Evolutionary conservation across 37 sponge, comb jelly and placozoan species (phyloP).

Genomic region (Theonella swinhoei): DNA sequence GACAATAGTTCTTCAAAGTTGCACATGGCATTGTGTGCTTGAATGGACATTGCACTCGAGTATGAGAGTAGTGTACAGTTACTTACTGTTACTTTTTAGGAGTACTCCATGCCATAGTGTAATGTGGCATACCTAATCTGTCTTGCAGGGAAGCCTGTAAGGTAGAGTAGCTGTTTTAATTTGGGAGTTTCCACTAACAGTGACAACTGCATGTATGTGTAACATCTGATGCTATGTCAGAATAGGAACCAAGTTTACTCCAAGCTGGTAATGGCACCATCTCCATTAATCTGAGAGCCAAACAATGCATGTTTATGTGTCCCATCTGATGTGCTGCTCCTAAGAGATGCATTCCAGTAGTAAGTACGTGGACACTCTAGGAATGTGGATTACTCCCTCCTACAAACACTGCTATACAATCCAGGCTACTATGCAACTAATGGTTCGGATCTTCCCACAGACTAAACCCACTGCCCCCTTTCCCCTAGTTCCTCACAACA

Average conservation of each 20-base stretch:
- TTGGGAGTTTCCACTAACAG: not conserved
- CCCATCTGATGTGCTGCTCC: too few relatives aligned
- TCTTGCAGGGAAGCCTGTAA: not conserved
- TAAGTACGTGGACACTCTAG: not conserved
- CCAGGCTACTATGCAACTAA: not conserved
- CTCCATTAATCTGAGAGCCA: not conserved
- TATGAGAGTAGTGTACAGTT: too few relatives aligned
- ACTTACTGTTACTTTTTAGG: too few relatives aligned
- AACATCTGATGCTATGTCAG: too few relatives aligned
- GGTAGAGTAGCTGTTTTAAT: not conserved
- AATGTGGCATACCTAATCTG: too few relatives aligned
- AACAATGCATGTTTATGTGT: not conserved
- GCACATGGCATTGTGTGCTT: too few relatives aligned
- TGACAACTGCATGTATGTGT: not conserved
- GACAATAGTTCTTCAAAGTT: too few relatives aligned
- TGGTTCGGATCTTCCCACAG: not conserved
- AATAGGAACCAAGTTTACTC: not conserved
- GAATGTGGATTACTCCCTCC: not conserved
- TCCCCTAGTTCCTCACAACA: not conserved
- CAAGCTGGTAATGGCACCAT: not conserved
- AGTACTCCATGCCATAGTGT: too few relatives aligned
- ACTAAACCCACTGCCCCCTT: not conserved
- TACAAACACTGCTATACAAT: not conserved
- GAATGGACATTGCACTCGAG: too few relatives aligned
- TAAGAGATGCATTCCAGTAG: too few relatives aligned